Conservation (phyloP, 64 coral and sea anemone genomes). For the Dendrophyllia cribrosa region DNA sequence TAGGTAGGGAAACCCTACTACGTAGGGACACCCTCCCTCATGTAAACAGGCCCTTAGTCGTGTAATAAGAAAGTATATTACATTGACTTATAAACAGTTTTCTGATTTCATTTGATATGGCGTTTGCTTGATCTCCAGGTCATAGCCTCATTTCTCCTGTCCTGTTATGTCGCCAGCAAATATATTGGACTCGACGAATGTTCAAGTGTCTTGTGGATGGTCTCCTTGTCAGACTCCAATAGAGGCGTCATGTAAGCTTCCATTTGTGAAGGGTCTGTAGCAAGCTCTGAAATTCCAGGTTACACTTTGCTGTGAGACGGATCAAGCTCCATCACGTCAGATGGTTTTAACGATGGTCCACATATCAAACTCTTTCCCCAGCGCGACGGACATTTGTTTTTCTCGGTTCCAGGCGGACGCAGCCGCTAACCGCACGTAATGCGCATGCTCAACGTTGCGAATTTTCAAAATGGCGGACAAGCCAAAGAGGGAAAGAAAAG, state of each 20-base stretch:
- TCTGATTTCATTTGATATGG: background rate
- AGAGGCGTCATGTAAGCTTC: conserved; percentile 34
- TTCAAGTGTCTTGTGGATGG: conserved; percentile 55
- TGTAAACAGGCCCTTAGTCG: no score
- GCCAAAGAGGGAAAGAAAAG: no score
- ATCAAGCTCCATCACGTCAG: conserved; percentile 12
- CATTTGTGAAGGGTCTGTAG: background rate
- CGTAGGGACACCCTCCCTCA: no score
- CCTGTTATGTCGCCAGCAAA: conserved; percentile 42
- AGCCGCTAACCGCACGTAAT: no score
- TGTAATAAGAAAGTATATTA: no score
- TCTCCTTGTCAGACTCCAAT: conserved; percentile 18
- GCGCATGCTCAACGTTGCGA: no score
- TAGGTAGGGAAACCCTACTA: no score
- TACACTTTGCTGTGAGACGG: conserved; percentile 10
- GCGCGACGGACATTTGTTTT: no score
- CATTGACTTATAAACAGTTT: no score
- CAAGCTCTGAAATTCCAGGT: conserved; percentile 30
- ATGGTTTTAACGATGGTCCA: background rate
- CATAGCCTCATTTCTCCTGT: conserved; percentile 41
- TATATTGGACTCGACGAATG: background rate
- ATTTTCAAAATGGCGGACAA: no score
- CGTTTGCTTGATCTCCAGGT: background rate
- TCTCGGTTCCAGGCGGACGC: no score
- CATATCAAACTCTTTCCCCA: no score